Evolutionary conservation across 53 echinoderm and acorn worm species (phyloP).

Genomic region (Pentamera pediparva): DNA sequence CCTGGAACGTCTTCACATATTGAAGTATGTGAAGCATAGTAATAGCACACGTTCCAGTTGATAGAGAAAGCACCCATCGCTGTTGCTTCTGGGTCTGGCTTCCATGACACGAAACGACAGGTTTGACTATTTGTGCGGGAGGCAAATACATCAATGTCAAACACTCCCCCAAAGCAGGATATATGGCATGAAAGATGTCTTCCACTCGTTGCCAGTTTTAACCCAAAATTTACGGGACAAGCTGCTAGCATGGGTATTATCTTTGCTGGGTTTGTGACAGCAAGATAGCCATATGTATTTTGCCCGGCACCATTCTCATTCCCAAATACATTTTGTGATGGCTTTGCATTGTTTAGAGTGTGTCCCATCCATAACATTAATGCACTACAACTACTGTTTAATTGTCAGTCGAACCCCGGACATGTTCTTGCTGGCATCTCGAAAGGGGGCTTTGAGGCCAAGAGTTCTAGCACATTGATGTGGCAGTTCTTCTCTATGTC

Average conservation of each 20-base stretch:
- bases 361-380: background rate
- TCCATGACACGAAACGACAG: background rate
- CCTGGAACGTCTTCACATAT: background rate
- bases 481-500: background rate
- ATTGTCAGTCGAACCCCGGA: background rate
- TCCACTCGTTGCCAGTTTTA: too few species aligned
- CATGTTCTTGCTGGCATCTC: background rate
- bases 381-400: background rate
- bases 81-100: background rate
- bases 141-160: background rate
- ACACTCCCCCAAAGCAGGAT: background rate
- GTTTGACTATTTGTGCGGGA: background rate
- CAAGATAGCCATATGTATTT: background rate
- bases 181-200: background rate
- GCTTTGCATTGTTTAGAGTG: background rate
- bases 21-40: too few species aligned
- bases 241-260: background rate
- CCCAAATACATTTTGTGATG: background rate
- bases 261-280: background rate
- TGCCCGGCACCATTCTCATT: background rate
- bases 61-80: background rate
- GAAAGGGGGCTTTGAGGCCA: background rate
- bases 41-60: background rate
- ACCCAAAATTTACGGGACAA: background rate
- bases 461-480: background rate